A percentile compares a stretch with the other conserved stretches of the same genome.
Evolutionary conservation across 1,140 invertebrate species (phyloP).

Genomic region (Phortica variegata): DNA sequence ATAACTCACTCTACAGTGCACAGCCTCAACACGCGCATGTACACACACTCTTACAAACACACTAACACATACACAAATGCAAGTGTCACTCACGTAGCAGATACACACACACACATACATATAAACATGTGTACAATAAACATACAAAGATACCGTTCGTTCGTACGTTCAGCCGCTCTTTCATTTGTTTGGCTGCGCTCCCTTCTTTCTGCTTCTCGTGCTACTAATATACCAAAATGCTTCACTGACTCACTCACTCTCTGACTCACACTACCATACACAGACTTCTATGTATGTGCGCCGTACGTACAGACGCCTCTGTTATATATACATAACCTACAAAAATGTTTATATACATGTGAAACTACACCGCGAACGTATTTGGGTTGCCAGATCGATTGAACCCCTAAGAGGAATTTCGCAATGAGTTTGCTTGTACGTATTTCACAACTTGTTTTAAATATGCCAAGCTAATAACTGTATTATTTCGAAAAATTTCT

Average conservation of each 20-base stretch:
- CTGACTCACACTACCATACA: conserved; percentile 41
- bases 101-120: conserved; percentile 10
- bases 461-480: too few species aligned
- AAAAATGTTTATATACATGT: conserved; percentile 43
- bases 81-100: too few species aligned
- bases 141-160: conserved; percentile 14
- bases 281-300: background rate
- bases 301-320: conserved; percentile 15
- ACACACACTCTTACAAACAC: conserved; percentile 1
- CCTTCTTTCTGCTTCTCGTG: too few species aligned
- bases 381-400: too few species aligned
- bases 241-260: conserved; percentile 41
- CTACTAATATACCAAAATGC: too few species aligned
- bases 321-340: conserved; percentile 57
- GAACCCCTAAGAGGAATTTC: too few species aligned
- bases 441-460: too few species aligned
- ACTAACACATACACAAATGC: conserved; percentile 13
- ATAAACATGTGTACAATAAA: conserved; percentile 3
- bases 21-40: background rate
- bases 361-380: too few species aligned
- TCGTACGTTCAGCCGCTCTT: conserved; percentile 23
- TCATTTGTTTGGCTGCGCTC: conserved; percentile 18
- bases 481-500: too few species aligned
- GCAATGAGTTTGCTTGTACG: too few species aligned
- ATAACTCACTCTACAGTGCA: background rate